Percentiles rank a stretch among this genome's conserved stretches.
These are phyloP conservation scores for Tetranychus piercei DNA, from an alignment of 2,888 invertebrate species.

Conservation along the genomic window DNA sequence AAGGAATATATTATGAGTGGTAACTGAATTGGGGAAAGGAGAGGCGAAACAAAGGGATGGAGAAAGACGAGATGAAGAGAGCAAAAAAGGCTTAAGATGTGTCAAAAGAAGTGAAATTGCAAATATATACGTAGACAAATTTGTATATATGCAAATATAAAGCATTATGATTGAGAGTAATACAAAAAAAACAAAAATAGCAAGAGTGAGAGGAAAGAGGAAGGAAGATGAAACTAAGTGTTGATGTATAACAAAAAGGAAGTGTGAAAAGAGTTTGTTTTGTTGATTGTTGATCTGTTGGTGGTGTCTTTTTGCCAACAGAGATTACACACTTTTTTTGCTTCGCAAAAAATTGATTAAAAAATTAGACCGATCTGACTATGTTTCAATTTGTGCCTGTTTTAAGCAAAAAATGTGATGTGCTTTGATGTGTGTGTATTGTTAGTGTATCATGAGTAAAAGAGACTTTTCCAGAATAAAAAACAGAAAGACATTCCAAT, in stretches of 20 bases:
- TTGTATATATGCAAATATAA: not conserved
- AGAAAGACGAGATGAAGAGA: no score
- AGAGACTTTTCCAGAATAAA: not conserved
- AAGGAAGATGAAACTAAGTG: not conserved
- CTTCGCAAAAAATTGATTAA: not conserved
- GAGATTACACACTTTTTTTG: not conserved
- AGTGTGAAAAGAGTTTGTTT: not conserved
- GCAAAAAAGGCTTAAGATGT: no score
- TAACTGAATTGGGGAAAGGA: no score
- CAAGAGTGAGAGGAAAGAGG: not conserved
- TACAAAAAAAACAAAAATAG: not conserved
- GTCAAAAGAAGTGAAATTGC: not conserved
- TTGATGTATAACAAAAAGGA: not conserved
- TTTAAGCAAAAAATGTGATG: not conserved
- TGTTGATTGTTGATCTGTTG: not conserved
- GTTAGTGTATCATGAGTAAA: not conserved
- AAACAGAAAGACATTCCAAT: not conserved
- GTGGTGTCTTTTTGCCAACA: not conserved
- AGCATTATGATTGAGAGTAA: not conserved
- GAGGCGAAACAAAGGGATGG: no score
- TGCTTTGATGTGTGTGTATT: not conserved
- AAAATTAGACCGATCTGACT: not conserved
- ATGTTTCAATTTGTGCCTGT: not conserved
- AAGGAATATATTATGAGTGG: not conserved
- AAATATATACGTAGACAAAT: not conserved